Conservation (phyloP, 1,140 invertebrate genomes). For the Drosophila albomicans region DNA sequence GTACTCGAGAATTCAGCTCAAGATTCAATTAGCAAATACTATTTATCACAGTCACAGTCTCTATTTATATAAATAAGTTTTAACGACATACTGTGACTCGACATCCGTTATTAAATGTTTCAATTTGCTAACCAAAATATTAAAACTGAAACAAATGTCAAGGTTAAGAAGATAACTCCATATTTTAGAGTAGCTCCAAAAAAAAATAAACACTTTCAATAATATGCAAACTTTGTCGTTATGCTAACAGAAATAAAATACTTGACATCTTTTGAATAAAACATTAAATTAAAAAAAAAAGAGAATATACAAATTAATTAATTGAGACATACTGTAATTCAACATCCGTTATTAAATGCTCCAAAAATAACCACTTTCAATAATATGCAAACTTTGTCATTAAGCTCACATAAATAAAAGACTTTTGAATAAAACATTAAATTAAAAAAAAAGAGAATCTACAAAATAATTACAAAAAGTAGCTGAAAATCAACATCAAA, state of each 20-base stretch:
- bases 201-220: conserved; percentile 35
- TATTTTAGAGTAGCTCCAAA: conserved; percentile 42
- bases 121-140: conserved; percentile 15
- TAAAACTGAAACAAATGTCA: conserved; percentile 63
- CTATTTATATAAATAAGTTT: conserved; percentile 19
- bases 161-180: conserved; percentile 61
- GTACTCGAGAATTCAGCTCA: conserved; percentile 63
- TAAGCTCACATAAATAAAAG: background rate
- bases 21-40: conserved; percentile 28
- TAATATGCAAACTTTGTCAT: conserved; percentile 48
- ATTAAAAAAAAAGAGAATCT: conserved; percentile 35
- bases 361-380: conserved; percentile 40
- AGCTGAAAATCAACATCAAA: conserved; percentile 47
- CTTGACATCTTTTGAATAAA: conserved; percentile 4
- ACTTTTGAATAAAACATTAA: conserved; percentile 23
- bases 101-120: conserved; percentile 40
- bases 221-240: conserved; percentile 48
- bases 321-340: no score
- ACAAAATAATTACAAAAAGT: conserved; percentile 22
- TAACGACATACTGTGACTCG: conserved; percentile 38
- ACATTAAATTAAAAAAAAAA: conserved; percentile 40
- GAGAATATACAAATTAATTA: conserved; percentile 10
- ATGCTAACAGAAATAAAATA: conserved; percentile 3
- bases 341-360: background rate
- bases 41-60: no score